phyloP scores from a whole-genome alignment of 2,113 vertebrate species.

The Catharus minimus region DNA sequence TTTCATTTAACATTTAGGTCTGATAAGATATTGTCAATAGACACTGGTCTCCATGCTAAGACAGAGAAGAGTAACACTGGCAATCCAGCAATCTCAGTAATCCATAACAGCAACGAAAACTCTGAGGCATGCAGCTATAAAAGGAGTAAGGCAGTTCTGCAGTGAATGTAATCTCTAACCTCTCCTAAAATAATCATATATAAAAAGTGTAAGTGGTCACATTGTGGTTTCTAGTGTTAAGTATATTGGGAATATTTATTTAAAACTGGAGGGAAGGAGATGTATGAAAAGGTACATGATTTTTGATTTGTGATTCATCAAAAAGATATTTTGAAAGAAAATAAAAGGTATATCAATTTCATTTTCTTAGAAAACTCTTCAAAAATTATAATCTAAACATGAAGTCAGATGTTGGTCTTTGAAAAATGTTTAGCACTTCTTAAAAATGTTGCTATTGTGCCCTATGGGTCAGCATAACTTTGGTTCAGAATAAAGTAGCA shows the following conservation, averaged over 20 bases:
- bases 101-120: neutral
- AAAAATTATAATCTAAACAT: neutral
- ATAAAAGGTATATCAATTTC: neutral
- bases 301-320: neutral
- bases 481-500: neutral
- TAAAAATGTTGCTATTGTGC: neutral
- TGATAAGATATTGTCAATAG: neutral
- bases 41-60: neutral
- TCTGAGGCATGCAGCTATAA: neutral
- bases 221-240: neutral
- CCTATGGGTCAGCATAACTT: neutral
- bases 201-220: neutral
- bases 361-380: neutral
- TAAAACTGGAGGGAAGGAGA: neutral
- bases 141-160: neutral
- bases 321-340: neutral
- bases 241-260: neutral
- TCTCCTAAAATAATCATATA: neutral
- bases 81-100: neutral
- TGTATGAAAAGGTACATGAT: neutral
- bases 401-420: neutral
- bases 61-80: neutral
- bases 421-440: neutral
- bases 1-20: neutral
- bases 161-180: neutral